These are phyloP conservation scores for Chromoteleia sp. DNA, from an alignment of 2,888 invertebrate genomes.

Conservation along the genomic window DNA sequence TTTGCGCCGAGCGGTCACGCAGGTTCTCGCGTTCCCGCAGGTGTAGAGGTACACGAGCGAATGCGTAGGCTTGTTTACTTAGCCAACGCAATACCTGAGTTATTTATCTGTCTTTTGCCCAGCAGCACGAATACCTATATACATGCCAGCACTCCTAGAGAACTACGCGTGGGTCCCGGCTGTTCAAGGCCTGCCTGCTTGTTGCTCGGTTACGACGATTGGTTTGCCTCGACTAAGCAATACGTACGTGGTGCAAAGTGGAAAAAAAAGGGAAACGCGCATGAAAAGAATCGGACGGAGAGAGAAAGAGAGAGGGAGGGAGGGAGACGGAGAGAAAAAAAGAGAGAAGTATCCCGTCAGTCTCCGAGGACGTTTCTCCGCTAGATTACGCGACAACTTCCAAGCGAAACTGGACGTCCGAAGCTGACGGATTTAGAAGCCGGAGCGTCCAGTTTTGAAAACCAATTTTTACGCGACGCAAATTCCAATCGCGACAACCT, in stretches of 20 bases:
- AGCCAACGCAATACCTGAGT: conserved; percentile 82
- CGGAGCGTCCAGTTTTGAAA: conserved; percentile 57
- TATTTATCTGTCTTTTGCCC: conserved; percentile 83
- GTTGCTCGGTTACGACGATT: conserved; percentile 71
- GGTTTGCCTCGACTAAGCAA: conserved; percentile 72
- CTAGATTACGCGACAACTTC: conserved; percentile 64
- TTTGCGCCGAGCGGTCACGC: conserved; percentile 64
- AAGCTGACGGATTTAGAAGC: conserved; percentile 60
- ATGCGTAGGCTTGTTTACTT: conserved; percentile 82
- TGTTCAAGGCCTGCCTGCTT: conserved; percentile 82
- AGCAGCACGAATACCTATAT: conserved; percentile 79
- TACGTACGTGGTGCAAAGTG: conserved; percentile 72
- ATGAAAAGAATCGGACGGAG: conserved; percentile 48
- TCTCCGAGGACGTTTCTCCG: conserved; percentile 69
- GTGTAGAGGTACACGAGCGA: conserved; percentile 73
- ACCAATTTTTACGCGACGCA: conserved; percentile 33
- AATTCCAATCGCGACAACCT: conserved; percentile 16
- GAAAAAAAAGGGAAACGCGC: conserved; percentile 67
- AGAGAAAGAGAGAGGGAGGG: background rate
- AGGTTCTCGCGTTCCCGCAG: conserved; percentile 66
- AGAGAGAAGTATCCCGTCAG: conserved; percentile 63
- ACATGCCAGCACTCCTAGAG: conserved; percentile 74
- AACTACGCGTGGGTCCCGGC: conserved; percentile 82
- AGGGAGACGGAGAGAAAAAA: background rate
- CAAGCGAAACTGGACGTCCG: conserved; percentile 51